Evolutionary conservation across 2,888 invertebrate species (phyloP), one percentile per base, ranked within the genome.

Genomic region (Drosophila yooni): DNA sequence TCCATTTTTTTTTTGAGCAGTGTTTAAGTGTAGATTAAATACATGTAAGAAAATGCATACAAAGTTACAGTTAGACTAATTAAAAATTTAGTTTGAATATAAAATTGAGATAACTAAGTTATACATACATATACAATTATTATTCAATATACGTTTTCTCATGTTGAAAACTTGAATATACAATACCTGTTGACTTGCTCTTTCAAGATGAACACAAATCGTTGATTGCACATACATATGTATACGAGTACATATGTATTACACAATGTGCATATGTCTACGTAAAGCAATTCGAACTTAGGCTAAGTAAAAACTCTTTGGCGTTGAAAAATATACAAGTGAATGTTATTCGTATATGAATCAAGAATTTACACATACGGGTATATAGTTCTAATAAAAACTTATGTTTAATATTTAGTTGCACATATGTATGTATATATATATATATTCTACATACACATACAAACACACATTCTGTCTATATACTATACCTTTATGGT

Each of bases 21-120:
- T 78, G 60, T 82, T 65, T 72, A 71, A 71, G 65, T 82, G 76
- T 82, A 64, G 72, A 88, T 72, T 88, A 85, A 86, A 83, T 83
- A 83, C 83, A 76, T 88, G 73, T 89, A 75, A 85, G 89, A 85
- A 85, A 85, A 85, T 85, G 88, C 86, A 85, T 85, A 85, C 74
- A 84, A 89, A 89, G 86, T 83, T 90, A 86, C 75, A 88, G 82
- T 90, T 70, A 86, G 79, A 79, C 86, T 87, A 87, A 81, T 87
- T 87, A 87, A 87, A 90, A 87, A 87, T 90, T 71, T 81, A 76
- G 79, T 81, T 83, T 77, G 74, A 84, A 87, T 82, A 76, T 89
- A 83, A 83, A 90, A 90, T 86, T 86, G 87, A 88, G 85, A 87
- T 84, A 84, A 89, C 89, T 89, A 84, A 84, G 79, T 84, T 81